These are phyloP conservation scores for Rachycentron canadum DNA, from an alignment of 2,797 vertebrate species.

Conservation along the genomic window DNA sequence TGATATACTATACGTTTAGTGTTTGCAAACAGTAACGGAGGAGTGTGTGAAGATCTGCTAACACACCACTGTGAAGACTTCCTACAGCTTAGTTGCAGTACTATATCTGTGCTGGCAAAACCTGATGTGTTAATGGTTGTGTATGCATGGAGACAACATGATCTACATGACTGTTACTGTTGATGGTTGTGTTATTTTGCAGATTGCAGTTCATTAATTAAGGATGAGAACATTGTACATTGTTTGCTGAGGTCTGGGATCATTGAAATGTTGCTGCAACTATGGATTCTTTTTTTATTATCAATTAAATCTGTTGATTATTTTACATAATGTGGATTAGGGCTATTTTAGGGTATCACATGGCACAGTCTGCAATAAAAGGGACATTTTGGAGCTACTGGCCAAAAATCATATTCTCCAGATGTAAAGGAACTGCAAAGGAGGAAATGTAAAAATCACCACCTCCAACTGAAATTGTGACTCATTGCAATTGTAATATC, in stretches of 20 bases:
- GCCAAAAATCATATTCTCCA: too few species aligned
- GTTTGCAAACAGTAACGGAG: conserved; percentile 33
- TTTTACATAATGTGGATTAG: too few species aligned
- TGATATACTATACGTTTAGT: background rate
- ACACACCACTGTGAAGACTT: background rate
- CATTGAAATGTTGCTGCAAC: background rate
- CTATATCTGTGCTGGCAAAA: too few species aligned
- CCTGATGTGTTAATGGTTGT: background rate
- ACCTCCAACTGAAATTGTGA: too few species aligned
- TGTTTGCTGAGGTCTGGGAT: background rate
- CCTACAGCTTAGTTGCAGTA: background rate
- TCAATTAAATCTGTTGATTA: background rate
- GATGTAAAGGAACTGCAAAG: too few species aligned
- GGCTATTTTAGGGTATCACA: too few species aligned
- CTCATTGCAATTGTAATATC: too few species aligned
- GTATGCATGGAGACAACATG: background rate
- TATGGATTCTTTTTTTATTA: background rate
- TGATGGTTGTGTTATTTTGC: background rate
- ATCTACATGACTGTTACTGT: background rate
- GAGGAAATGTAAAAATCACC: too few species aligned
- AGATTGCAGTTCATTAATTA: too few species aligned
- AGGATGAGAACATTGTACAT: background rate
- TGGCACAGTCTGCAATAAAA: too few species aligned
- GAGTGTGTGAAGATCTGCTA: conserved; percentile 9
- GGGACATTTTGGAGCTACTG: too few species aligned